These are phyloP conservation scores for Orius insidiosus DNA, from an alignment of 1,140 invertebrate species.

Conservation along the genomic window DNA sequence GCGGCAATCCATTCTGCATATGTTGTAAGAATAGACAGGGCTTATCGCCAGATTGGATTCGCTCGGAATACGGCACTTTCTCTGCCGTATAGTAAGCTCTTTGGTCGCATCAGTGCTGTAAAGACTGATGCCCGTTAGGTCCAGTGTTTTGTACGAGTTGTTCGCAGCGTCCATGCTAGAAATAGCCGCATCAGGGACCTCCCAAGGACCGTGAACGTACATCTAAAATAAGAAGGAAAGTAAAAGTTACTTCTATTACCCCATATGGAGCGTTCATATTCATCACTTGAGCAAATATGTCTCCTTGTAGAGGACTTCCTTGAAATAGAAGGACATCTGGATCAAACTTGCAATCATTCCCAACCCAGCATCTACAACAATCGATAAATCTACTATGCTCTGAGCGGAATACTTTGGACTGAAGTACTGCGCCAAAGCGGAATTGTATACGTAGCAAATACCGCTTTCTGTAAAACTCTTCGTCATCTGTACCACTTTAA, in stretches of 20 bases:
- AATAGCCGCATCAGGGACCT: conserved; percentile 37
- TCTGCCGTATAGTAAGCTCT: conserved; percentile 33
- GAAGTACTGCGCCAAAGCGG: conserved; percentile 39
- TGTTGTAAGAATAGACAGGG: conserved; percentile 42
- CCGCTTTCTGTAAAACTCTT: conserved; percentile 41
- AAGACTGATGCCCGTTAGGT: conserved; percentile 19
- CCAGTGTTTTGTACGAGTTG: conserved; percentile 25
- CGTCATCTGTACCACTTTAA: conserved; percentile 3
- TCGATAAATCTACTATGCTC: too few relatives aligned
- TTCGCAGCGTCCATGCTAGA: conserved; percentile 30
- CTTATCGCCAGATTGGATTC: conserved; percentile 40
- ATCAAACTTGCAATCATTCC: conserved; percentile 21
- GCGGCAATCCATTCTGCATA: conserved; percentile 46
- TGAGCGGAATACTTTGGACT: conserved; percentile 38
- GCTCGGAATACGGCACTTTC: conserved; percentile 40
- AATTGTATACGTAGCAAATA: conserved; percentile 45
- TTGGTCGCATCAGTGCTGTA: background rate
- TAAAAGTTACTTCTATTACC: conserved; percentile 25
- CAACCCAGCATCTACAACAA: conserved; percentile 25
- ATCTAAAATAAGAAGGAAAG: conserved; percentile 25
- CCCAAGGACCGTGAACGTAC: conserved; percentile 35
- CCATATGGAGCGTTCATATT: conserved; percentile 43
- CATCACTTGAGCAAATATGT: conserved; percentile 49
- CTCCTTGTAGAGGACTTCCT: conserved; percentile 46
- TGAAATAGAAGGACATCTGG: conserved; percentile 25